Conservation (phyloP, 2,113 vertebrate genomes). For the Anarrhichthys ocellatus region DNA sequence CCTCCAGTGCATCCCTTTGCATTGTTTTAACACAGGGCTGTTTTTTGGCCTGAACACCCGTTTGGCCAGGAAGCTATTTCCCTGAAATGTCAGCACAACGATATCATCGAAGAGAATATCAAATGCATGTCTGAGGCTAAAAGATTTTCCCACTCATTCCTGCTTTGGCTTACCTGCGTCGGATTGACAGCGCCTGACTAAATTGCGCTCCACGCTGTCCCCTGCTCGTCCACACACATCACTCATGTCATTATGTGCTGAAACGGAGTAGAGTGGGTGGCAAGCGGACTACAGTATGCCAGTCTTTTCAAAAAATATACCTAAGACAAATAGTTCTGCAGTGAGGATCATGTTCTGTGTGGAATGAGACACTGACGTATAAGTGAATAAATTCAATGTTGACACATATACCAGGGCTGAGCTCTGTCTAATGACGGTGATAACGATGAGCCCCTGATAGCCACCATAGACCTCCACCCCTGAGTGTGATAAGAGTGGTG, state of each 20-base stretch:
- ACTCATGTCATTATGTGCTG: slow-evolving; percentile 54
- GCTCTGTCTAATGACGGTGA: slow-evolving; percentile 53
- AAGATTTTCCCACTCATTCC: slow-evolving; percentile 48
- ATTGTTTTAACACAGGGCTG: neutral
- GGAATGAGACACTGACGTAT: slow-evolving; percentile 18
- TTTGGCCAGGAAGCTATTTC: slow-evolving; percentile 28
- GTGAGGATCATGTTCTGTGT: slow-evolving; percentile 11
- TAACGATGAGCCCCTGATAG: slow-evolving; percentile 18
- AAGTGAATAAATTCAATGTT: slow-evolving; percentile 39
- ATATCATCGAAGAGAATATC: slow-evolving; percentile 31
- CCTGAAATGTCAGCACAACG: slow-evolving; percentile 19
- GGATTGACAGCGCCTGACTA: slow-evolving; percentile 51
- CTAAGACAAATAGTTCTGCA: slow-evolving; percentile 48
- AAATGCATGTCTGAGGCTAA: slow-evolving; percentile 41
- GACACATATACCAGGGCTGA: slow-evolving; percentile 38
- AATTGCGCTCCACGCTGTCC: slow-evolving; percentile 49
- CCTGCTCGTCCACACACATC: slow-evolving; percentile 56
- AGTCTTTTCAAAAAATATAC: slow-evolving; percentile 22
- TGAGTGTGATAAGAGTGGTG: slow-evolving; percentile 35
- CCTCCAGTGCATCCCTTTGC: neutral
- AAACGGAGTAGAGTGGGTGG: slow-evolving; percentile 53
- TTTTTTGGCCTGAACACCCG: slow-evolving; percentile 5
- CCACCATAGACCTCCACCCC: slow-evolving; percentile 38
- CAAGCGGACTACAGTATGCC: slow-evolving; percentile 14
- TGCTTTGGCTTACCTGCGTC: slow-evolving; percentile 45